Conservation (phyloP, 2,888 invertebrate genomes). For the Caenorhabditis sp. region DNA sequence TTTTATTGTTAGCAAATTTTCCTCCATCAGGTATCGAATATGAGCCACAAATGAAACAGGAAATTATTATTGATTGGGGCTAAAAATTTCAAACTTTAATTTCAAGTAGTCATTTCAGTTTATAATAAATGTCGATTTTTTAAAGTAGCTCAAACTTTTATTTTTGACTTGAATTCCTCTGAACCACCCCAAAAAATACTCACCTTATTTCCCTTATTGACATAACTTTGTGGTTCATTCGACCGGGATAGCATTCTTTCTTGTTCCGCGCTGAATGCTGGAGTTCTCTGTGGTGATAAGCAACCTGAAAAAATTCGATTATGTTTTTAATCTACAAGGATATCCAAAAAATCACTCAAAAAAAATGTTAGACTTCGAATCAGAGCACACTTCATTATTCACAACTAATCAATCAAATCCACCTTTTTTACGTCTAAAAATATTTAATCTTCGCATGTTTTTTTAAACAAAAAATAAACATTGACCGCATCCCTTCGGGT, state of each 20-base stretch:
- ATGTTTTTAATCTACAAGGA: not conserved
- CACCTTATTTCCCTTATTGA: constrained; percentile 41
- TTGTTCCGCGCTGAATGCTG: constrained; percentile 42
- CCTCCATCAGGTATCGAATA: too few species aligned
- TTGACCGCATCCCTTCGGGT: too few species aligned
- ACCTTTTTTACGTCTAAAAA: not conserved
- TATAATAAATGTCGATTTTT: too few species aligned
- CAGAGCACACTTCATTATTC: not conserved
- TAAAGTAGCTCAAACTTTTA: too few species aligned
- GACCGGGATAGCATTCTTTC: constrained; percentile 45
- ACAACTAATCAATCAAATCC: not conserved
- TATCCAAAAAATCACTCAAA: not conserved
- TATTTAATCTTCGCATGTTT: not conserved
- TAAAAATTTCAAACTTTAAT: too few species aligned
- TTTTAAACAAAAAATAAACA: not conserved
- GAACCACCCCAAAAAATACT: constrained; percentile 5
- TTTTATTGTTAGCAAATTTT: too few species aligned
- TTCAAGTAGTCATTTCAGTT: too few species aligned
- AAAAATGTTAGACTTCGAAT: constrained; percentile 4
- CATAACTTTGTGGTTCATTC: constrained; percentile 51
- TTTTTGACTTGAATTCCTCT: too few species aligned
- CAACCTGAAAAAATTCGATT: constrained; percentile 33
- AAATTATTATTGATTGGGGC: too few species aligned
- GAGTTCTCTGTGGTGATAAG: constrained; percentile 31
- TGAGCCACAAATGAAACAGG: too few species aligned